Base-by-base conservation (phyloP, 1,140 invertebrate species). In the Drosophila sturtevanti region DNA sequence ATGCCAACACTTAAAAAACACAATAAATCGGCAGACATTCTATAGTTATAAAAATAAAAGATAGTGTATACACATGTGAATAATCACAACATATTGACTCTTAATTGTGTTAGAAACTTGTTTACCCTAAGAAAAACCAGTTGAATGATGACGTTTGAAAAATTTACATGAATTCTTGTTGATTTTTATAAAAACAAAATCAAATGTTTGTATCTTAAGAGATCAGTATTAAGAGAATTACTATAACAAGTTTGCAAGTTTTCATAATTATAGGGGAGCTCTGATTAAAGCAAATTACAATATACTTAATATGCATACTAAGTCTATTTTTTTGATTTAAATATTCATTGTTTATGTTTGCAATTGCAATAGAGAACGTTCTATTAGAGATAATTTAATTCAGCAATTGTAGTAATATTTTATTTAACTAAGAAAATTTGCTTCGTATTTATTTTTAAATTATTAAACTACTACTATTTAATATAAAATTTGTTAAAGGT, bases 41-140 rank as follows among this genome's bases (percentile, higher is more conserved):
- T 9, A 48, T 10, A 11, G 6, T 31, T 6, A 31, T 31, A 31
- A 31, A 31, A 31, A 4, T 16, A 44, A 44, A 21, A 48, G 16
- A 1, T 14, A 48, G 41, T 21, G 16, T 48, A 44, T 18, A 18
- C 38, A 18, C n/a, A 48, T 10, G 1, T 21, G 9, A 21, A 10
- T 18, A 18, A 48, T 48, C 16, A 48, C 9, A 18, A 3, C 16
- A 21, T n/a, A 18, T 48, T 1, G n/a, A 2, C 10, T 18, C 16
- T 48, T 11, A 48, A 48, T 48, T 48, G 41, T 21, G 41, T 6
- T 48, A 2, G 10, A 48, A 48, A 48, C 41, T 48, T 48, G 41
- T 48, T 48, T 48, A 6, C 41, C 16, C 41, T 48, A 21, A 48
- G 41, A 21, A 48, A 48, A 48, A 48, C 41, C 41, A 48, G 41